These are phyloP conservation scores for Drosophila testacea DNA, from an alignment of 2,888 invertebrate species.

Conservation along the genomic window DNA sequence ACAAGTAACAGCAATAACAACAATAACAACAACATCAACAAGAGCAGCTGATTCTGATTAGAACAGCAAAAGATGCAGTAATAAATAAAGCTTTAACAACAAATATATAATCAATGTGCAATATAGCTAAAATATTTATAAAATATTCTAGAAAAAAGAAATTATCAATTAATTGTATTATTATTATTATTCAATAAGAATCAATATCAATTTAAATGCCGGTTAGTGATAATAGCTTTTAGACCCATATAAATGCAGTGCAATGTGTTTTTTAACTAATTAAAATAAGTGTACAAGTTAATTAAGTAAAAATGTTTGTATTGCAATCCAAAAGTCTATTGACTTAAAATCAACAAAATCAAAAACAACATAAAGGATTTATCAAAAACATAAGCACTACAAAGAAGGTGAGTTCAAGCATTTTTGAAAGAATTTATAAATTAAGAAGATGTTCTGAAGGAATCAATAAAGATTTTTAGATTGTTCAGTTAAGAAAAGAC, in stretches of 20 bases:
- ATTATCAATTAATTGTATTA: constrained; percentile 24
- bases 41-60: constrained; percentile 58
- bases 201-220: constrained; percentile 44
- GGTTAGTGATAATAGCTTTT: constrained; percentile 54
- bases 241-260: constrained; percentile 32
- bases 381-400: not conserved
- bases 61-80: constrained; percentile 42
- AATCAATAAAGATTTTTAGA: too few species aligned
- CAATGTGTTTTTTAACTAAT: constrained; percentile 36
- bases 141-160: constrained; percentile 52
- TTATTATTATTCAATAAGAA: constrained; percentile 22
- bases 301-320: constrained; percentile 39
- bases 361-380: constrained; percentile 4
- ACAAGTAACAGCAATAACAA: constrained; percentile 28
- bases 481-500: not conserved
- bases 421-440: not conserved
- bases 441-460: not conserved
- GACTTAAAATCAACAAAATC: constrained; percentile 22
- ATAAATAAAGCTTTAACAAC: constrained; percentile 61
- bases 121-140: constrained; percentile 67
- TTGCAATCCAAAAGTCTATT: constrained; percentile 43
- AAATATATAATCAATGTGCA: constrained; percentile 65
- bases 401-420: constrained; percentile 9
- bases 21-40: constrained; percentile 15
- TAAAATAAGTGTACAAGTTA: constrained; percentile 21